Conservation (phyloP, 2,888 invertebrate genomes). For the Callimorpha dominula region DNA sequence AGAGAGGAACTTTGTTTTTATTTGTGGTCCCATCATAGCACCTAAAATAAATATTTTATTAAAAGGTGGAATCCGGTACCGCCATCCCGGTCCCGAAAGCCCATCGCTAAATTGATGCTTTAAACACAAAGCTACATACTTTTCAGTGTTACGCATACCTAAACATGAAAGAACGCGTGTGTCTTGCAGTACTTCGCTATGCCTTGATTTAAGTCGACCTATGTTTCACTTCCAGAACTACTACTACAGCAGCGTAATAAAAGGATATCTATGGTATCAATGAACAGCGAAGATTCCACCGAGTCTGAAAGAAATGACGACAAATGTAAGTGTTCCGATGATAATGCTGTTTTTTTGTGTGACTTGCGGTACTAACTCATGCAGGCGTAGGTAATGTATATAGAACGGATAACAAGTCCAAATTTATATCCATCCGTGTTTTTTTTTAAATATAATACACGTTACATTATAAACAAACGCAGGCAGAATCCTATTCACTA, state of each 20-base stretch:
- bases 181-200: background rate
- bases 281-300: constrained; percentile 76
- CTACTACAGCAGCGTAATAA: constrained; percentile 79
- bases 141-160: too few species aligned
- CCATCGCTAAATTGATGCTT: too few species aligned
- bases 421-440: background rate
- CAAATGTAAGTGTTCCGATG: constrained; percentile 71
- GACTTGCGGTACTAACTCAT: background rate
- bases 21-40: too few species aligned
- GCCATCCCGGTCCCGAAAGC: too few species aligned
- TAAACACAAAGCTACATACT: too few species aligned
- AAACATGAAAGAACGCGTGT: too few species aligned
- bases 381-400: background rate
- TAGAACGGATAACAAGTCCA: background rate
- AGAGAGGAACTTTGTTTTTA: too few species aligned
- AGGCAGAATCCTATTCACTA: too few species aligned
- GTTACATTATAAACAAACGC: background rate
- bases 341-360: background rate
- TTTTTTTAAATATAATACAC: background rate
- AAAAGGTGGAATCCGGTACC: too few species aligned
- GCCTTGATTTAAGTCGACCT: background rate
- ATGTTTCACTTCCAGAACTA: constrained; percentile 68
- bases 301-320: constrained; percentile 77
- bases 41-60: too few species aligned
- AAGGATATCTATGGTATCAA: constrained; percentile 77